Conservation (phyloP, 1,140 invertebrate species). For the Nebria ingens region DNA sequence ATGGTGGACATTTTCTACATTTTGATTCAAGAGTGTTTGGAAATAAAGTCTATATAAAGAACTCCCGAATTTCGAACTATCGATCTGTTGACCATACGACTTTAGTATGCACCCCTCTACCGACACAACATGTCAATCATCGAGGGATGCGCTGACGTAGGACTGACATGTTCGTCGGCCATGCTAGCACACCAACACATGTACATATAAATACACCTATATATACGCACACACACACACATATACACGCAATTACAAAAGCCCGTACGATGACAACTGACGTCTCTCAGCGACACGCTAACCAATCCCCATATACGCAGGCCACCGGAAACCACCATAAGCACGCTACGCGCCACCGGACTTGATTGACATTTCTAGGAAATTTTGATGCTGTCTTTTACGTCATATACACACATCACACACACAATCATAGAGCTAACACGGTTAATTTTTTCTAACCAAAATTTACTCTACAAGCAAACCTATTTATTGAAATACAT, state of each 20-base stretch:
- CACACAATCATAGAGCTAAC: no score
- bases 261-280: conserved; percentile 1
- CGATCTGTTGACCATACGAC: background rate
- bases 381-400: background rate
- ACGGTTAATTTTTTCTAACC: no score
- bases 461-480: no score
- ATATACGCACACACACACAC: background rate
- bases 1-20: no score
- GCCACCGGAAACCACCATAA: conserved; percentile 2
- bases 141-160: background rate
- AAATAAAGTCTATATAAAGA: no score
- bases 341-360: background rate
- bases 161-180: background rate
- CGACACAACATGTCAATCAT: background rate
- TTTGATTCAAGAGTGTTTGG: no score
- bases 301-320: background rate
- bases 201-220: background rate
- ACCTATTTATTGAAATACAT: no score
- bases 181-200: background rate
- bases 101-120: background rate
- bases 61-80: no score
- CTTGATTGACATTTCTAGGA: background rate
- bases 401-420: no score
- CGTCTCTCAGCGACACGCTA: background rate
- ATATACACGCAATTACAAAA: background rate